Conservation (phyloP, 1,140 invertebrate genomes). For the Zaprionus vittiger region DNA sequence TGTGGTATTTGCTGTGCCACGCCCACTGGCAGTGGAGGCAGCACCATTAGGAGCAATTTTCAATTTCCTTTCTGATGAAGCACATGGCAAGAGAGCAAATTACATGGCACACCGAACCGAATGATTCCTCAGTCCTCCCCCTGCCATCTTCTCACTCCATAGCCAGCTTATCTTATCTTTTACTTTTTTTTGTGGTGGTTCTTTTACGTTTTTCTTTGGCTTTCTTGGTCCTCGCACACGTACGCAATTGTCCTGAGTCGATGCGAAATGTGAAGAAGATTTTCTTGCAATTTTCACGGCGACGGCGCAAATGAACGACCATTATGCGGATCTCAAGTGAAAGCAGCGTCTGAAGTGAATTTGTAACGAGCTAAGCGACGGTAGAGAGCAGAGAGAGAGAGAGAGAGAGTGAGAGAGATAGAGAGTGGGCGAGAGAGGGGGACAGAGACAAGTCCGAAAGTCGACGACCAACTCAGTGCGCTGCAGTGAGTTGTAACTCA, state of each 20-base stretch:
- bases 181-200: slow-evolving; percentile 4
- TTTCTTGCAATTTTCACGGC: slow-evolving; percentile 66
- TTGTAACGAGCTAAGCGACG: slow-evolving; percentile 62
- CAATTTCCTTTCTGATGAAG: slow-evolving; percentile 84
- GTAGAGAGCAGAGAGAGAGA: neutral
- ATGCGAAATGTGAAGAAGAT: slow-evolving; percentile 64
- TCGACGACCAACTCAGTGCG: slow-evolving; percentile 57
- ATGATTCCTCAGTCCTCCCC: slow-evolving; percentile 55
- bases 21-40: slow-evolving; percentile 44
- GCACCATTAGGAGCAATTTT: slow-evolving; percentile 82
- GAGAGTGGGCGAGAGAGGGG: neutral
- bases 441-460: neutral
- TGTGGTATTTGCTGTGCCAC: slow-evolving; percentile 47
- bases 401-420: neutral
- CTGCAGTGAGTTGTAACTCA: slow-evolving; percentile 57
- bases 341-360: slow-evolving; percentile 77
- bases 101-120: slow-evolving; percentile 72
- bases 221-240: slow-evolving; percentile 54
- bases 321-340: slow-evolving; percentile 81
- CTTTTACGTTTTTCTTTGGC: slow-evolving; percentile 13
- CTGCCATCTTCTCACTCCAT: slow-evolving; percentile 12
- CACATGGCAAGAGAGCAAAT: slow-evolving; percentile 84
- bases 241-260: slow-evolving; percentile 77
- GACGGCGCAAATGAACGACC: slow-evolving; percentile 77
- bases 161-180: slow-evolving; percentile 24